Base-by-base conservation (phyloP, 2,888 invertebrate species). In the Protonemura montana region DNA sequence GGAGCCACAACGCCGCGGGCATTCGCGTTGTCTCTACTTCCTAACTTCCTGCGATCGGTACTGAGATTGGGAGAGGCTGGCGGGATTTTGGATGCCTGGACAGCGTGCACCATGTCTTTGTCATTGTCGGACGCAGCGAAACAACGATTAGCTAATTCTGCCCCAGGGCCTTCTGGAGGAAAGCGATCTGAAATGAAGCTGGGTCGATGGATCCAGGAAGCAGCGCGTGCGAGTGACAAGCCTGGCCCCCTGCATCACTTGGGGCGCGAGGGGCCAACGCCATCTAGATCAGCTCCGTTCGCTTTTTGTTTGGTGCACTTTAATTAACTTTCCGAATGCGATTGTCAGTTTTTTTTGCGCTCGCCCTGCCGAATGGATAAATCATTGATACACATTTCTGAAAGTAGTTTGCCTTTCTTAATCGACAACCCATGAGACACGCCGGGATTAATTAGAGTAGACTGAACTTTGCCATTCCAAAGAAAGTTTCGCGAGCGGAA, bases 401-500 rank as follows among this genome's bases (percentile, higher is more conserved):
- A 59, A 59, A 59, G 59, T 59, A 59, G 59, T 59, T 59, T 59
- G 59, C 59, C 59, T 59, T 59, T 59, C 59, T 21, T 59, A 59
- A 59, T 59, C 59, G 59, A 59, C 59, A 59, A 59, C 59, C 59
- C 59, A 59, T 59, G 59, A 21, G 59, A 59, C 59, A 59, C 13
- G 59, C 2, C 6, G 16, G 21, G 59, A 59, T 59, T 59, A 59
- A 59, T 59, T 59, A 59, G 59, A 59, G 59, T 59, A 59, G 59
- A 59, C 59, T 59, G 59, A 59, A 59, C 59, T 59, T 59, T 59
- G 59, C 59, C 21, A 21, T 21, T 59, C 59, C 59, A 21, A 59
- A 59, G 59, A 59, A 59, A 59, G 59, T 59, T 35, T 10, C 35
- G 35, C 35, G 35, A 3, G 35, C 35, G 35, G 35, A 3, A 3